These are phyloP conservation scores for Antigone vipio DNA, from an alignment of 2,113 vertebrate species.

Conservation along the genomic window DNA sequence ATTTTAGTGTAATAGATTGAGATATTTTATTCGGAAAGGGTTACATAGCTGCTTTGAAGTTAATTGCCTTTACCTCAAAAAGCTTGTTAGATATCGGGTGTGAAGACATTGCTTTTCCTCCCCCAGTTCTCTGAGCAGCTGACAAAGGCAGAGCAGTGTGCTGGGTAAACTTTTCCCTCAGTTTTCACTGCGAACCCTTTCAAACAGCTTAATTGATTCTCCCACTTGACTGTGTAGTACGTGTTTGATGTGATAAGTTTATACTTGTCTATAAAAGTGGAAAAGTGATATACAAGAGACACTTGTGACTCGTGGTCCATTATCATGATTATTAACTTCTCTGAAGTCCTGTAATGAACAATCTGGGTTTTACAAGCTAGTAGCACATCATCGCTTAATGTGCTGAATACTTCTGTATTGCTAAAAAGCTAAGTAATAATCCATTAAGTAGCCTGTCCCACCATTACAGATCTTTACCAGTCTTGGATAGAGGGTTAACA, in stretches of 20 bases:
- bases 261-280: constrained; percentile 36
- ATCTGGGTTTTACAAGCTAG: constrained; percentile 4
- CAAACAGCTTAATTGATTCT: neutral
- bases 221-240: neutral
- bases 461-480: neutral
- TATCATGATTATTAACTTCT: constrained; percentile 54
- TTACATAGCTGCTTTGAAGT: neutral
- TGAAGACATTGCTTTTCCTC: neutral
- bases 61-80: neutral
- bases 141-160: neutral
- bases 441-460: neutral
- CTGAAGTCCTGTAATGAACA: constrained; percentile 1
- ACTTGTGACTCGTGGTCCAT: neutral
- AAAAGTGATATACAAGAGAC: constrained; percentile 46
- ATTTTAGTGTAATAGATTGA: neutral
- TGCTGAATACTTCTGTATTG: neutral
- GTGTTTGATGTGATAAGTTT: constrained; percentile 33
- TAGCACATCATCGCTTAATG: neutral
- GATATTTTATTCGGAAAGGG: neutral
- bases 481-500: neutral
- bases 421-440: neutral
- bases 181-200: neutral
- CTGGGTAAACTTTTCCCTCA: neutral
- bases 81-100: neutral
- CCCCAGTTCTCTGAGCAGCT: neutral